phyloP scores from a whole-genome alignment of 2,888 invertebrate species.

The Erannis defoliaria region DNA sequence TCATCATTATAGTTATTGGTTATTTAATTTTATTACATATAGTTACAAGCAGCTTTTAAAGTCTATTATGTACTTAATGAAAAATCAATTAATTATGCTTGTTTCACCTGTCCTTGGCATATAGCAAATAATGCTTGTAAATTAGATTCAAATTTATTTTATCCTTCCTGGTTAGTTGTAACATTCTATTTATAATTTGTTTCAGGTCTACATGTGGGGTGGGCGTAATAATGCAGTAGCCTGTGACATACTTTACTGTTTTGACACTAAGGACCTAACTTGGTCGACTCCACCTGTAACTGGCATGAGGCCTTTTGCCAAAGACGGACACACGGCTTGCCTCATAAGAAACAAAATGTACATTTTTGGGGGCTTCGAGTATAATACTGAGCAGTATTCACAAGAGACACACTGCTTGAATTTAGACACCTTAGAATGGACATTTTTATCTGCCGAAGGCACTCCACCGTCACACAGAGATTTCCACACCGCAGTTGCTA shows the following conservation, averaged over 20 bases:
- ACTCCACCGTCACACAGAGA: conserved; percentile 91
- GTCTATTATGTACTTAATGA: no score
- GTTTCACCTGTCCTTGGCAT: conserved; percentile 12
- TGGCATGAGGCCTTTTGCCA: conserved; percentile 91
- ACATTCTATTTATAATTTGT: conserved; percentile 14
- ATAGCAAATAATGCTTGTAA: conserved; percentile 2
- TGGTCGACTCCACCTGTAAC: conserved; percentile 89
- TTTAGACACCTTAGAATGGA: conserved; percentile 91
- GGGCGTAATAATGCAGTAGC: conserved; percentile 95
- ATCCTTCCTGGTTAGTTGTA: conserved; percentile 17
- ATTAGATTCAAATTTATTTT: conserved; percentile 11
- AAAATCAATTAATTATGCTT: neutral
- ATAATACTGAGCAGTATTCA: conserved; percentile 92
- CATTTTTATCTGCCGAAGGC: conserved; percentile 87
- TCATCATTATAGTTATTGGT: no score
- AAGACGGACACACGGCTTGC: conserved; percentile 97
- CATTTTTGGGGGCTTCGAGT: conserved; percentile 97
- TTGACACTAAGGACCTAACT: conserved; percentile 90
- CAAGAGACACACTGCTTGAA: conserved; percentile 92
- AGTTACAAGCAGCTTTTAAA: no score
- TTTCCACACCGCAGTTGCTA: conserved; percentile 94
- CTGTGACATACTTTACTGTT: conserved; percentile 93
- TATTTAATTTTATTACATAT: no score
- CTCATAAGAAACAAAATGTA: conserved; percentile 93
- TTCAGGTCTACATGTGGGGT: conserved; percentile 94